Percentiles rank a stretch among this genome's conserved stretches.
Conservation (phyloP, 1,140 invertebrate species). For the Reticulitermes speratus region DNA sequence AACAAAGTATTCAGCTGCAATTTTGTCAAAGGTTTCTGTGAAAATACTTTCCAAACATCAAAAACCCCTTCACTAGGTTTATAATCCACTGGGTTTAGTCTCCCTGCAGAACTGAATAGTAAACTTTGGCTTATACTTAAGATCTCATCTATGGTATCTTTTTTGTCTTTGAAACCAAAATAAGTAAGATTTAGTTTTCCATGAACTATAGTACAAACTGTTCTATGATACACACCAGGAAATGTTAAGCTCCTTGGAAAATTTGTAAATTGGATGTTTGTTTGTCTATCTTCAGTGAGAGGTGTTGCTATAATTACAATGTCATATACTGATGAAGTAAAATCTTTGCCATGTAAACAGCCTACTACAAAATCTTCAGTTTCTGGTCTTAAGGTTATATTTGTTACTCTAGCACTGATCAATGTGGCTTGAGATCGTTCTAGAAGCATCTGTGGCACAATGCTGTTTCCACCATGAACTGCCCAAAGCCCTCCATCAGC, state of each 20-base stretch:
- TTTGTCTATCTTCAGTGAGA: slow-evolving; percentile 49
- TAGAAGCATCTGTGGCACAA: slow-evolving; percentile 51
- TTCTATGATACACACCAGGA: slow-evolving; percentile 54
- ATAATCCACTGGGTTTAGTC: slow-evolving; percentile 47
- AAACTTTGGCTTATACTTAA: slow-evolving; percentile 53
- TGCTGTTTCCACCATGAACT: slow-evolving; percentile 63
- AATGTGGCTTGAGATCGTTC: slow-evolving; percentile 48
- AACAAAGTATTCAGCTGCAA: slow-evolving; percentile 55
- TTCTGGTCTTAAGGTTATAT: slow-evolving; percentile 36
- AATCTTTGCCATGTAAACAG: background rate
- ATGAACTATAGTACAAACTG: slow-evolving; percentile 58
- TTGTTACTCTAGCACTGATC: slow-evolving; percentile 44
- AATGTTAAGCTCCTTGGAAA: slow-evolving; percentile 42
- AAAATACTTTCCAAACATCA: slow-evolving; percentile 62
- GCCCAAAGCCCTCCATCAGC: slow-evolving; percentile 57
- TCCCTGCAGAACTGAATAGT: slow-evolving; percentile 47
- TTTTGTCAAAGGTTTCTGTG: slow-evolving; percentile 48
- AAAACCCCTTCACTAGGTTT: slow-evolving; percentile 37
- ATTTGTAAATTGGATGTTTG: slow-evolving; percentile 42
- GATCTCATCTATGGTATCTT: slow-evolving; percentile 47
- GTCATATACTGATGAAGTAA: slow-evolving; percentile 50
- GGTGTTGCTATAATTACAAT: slow-evolving; percentile 62
- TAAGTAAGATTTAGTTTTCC: slow-evolving; percentile 52
- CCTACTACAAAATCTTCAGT: slow-evolving; percentile 28
- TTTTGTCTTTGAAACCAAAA: slow-evolving; percentile 47